A percentile compares a stretch with the other conserved stretches of the same genome.
Conservation (phyloP, 2,113 vertebrate genomes). For the Plectropomus leopardus region DNA sequence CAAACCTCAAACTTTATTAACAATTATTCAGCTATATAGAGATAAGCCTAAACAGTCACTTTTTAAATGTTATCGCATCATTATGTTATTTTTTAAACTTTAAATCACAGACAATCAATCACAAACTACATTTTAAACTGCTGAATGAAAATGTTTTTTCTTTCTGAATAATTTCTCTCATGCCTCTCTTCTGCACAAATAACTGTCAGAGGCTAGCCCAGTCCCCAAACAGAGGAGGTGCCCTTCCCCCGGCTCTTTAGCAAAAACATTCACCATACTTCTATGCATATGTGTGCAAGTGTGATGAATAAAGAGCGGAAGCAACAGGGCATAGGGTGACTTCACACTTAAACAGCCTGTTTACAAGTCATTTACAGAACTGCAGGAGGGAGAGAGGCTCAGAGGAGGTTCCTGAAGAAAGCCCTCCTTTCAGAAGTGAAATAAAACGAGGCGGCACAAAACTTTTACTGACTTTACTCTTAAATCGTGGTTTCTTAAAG, state of each 20-base stretch:
- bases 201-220: conserved; percentile 29
- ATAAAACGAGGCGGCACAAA: conserved; percentile 22
- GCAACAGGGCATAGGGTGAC: conserved; percentile 68
- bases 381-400: conserved; percentile 53
- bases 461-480: background rate
- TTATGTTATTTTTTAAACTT: conserved; percentile 14
- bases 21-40: conserved; percentile 10
- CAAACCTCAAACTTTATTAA: too few relatives aligned
- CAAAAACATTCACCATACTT: conserved; percentile 65
- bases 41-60: background rate
- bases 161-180: background rate
- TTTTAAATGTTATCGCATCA: background rate
- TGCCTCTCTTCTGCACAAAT: conserved; percentile 23
- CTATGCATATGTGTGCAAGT: conserved; percentile 57
- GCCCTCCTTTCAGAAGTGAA: conserved; percentile 34
- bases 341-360: conserved; percentile 79
- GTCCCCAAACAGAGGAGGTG: conserved; percentile 31
- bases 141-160: background rate
- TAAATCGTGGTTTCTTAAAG: conserved; percentile 5
- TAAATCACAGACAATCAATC: conserved; percentile 8
- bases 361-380: conserved; percentile 75
- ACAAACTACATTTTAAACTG: background rate
- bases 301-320: conserved; percentile 79
- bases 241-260: conserved; percentile 61
- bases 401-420: conserved; percentile 45